Base-by-base conservation (phyloP, 2,113 vertebrate species). In the Chloebia gouldiae region DNA sequence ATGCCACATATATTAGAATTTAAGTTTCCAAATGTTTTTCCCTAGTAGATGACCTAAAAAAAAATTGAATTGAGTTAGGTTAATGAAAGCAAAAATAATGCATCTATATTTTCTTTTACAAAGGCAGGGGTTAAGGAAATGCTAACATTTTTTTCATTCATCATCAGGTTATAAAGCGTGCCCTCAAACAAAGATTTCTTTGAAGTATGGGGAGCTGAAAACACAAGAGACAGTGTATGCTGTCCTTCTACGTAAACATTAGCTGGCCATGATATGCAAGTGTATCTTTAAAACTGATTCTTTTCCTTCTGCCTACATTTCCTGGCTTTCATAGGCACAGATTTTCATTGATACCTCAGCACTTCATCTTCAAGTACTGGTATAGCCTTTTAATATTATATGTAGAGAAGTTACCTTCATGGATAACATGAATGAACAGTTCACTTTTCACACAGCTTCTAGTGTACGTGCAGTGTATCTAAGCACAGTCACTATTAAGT, bases 191-290 rank as follows among this genome's bases (percentile, higher is more conserved):
- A 96, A 97, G 96, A 96, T 96, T 87, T 92, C 93, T 95, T 95
- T 97, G 97, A 98, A 97, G 93, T 97, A 95, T 9, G 7, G 80
- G 96, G 91, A 97, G 93, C 91, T 95, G 91, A 96, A 96, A 97
- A 95, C 92, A 96, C 70, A 85, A 96, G 57, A 92, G 76, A 87
- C 27, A 27, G 88, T 73, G 82, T 79, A 93, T 84, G 86, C 75
- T 92, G 92, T 96, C 93, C 96, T 97, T 96, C 93, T 92, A 64
- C 44, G 81, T 88, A 97, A 97, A 97, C 82, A 95, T 92, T 94
- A 94, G 86, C 87, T 88, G 82, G 87, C 91, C 84, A 17, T 93
- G 86, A 95, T 91, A 96, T 81, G 83, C 81, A 95, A 97, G 90
- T 68, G 80, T 53, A 83, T 96, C 91, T 95, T 96, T 97, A 92